A percentile compares a stretch with the other conserved stretches of the same genome.
phyloP scores from a whole-genome alignment of 2,113 vertebrate species.

The Elanus axillaris region DNA sequence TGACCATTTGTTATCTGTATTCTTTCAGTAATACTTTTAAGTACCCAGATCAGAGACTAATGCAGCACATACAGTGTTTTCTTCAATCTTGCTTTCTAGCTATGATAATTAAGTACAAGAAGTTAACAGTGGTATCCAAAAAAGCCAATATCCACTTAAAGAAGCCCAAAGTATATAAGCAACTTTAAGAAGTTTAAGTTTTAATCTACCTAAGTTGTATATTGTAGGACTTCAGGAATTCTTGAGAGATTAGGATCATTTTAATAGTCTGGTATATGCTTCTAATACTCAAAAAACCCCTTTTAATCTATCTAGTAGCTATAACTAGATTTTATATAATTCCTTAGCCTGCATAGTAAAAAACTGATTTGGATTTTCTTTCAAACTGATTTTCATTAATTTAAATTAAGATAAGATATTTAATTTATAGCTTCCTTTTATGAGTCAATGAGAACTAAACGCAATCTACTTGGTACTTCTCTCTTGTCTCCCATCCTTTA shows the following conservation, averaged over 20 bases:
- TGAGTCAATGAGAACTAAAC: background rate
- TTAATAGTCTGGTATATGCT: background rate
- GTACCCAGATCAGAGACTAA: too few species aligned
- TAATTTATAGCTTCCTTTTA: background rate
- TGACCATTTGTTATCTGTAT: background rate
- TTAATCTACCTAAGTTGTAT: background rate
- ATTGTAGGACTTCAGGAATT: background rate
- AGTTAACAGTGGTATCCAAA: background rate
- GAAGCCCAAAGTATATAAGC: background rate
- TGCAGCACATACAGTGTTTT: background rate
- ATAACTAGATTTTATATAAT: background rate
- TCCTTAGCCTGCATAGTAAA: background rate
- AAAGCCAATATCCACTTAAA: background rate
- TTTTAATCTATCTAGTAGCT: background rate
- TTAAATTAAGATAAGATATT: background rate
- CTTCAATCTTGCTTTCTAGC: background rate
- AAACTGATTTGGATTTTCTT: background rate
- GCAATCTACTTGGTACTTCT: background rate
- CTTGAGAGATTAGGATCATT: background rate
- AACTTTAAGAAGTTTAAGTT: background rate
- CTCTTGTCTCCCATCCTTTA: background rate
- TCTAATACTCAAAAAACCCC: background rate
- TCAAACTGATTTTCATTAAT: background rate
- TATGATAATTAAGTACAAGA: background rate
- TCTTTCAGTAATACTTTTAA: background rate